Evolutionary conservation across 2,113 vertebrate species (phyloP), one percentile per base, ranked within the genome.

Genomic region (Herpailurus yagouaroundi): DNA sequence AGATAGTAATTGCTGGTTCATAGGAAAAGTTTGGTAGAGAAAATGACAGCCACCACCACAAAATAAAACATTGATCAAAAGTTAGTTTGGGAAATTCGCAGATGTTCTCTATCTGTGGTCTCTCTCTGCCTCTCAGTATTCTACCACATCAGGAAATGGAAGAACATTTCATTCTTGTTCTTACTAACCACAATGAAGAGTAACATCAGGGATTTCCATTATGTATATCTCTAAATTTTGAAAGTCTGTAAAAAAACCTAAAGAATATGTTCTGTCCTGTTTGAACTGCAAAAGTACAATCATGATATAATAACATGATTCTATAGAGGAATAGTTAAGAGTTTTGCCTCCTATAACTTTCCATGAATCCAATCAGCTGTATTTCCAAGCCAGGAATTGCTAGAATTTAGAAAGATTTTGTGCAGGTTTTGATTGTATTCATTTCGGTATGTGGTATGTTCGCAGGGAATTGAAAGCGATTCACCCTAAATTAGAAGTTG

Each of bases 221-320:
- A 57, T 1, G 3, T 8, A 27, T 60, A 33, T 91, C 66, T 93
- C 74, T 76, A 87, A 77, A 55, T 71, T 96, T 52, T 94, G 55
- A 18, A 96, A 88, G 64, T 80, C 60, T 74, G 19, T 38, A 79
- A 89, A 88, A 94, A 96, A 94, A 88, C 88, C 55, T 90, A 52
- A 89, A 89, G 18, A 41, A 9, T 52, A 83, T 48, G 0, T 82
- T 95, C 66, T 48, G 21, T 88, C 81, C 14, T 92, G 33, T 69
- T 93, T 79, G 92, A 82, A 50, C 27, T 86, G 1, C 10, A 81
- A 76, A 94, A 83, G 29, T 36, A 57, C 14, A 48, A 57, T 33
- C 38, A 82, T 90, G 33, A 48, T 48, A 66, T 66, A 50, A 95
- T 50, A 90, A 82, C 83, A 76, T 73, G 80, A 89, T 81, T 86